Conservation (phyloP, 64 coral and sea anemone species). For the Cladopsammia gracilis region DNA sequence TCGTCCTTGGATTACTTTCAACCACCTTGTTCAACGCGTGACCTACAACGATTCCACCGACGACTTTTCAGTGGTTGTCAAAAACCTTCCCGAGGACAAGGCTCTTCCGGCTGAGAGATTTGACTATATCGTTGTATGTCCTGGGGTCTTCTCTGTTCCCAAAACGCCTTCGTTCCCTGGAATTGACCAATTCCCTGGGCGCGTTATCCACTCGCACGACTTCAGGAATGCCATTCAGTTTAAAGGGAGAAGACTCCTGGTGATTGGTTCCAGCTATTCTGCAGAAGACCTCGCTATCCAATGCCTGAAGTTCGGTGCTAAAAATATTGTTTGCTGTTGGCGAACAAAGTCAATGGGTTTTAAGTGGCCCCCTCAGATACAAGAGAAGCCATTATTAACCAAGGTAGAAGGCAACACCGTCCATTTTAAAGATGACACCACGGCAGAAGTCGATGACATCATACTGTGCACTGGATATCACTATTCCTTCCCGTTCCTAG, state of each 20-base stretch:
- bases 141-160: constrained; percentile 45
- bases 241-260: not conserved
- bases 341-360: constrained; percentile 47
- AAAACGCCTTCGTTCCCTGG: constrained; percentile 35
- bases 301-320: constrained; percentile 31
- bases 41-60: constrained; percentile 34
- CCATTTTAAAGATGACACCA: constrained; percentile 50
- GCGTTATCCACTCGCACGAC: constrained; percentile 37
- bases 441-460: constrained; percentile 46
- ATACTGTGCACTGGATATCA: constrained; percentile 58
- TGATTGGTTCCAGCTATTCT: constrained; percentile 50
- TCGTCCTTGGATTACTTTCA: constrained; percentile 11
- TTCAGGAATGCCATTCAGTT: constrained; percentile 41
- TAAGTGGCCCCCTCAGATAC: constrained; percentile 47
- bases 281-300: constrained; percentile 58
- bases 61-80: constrained; percentile 37
- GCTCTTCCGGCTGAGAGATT: constrained; percentile 33
- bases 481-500: constrained; percentile 34
- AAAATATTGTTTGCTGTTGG: not conserved
- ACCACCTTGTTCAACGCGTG: constrained; percentile 38
- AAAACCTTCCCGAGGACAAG: constrained; percentile 6
- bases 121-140: constrained; percentile 56
- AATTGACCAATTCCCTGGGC: constrained; percentile 50
- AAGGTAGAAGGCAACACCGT: constrained; percentile 43
- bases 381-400: constrained; percentile 27